Base-by-base conservation (phyloP, 2,888 invertebrate species). In the Mimas tiliae region DNA sequence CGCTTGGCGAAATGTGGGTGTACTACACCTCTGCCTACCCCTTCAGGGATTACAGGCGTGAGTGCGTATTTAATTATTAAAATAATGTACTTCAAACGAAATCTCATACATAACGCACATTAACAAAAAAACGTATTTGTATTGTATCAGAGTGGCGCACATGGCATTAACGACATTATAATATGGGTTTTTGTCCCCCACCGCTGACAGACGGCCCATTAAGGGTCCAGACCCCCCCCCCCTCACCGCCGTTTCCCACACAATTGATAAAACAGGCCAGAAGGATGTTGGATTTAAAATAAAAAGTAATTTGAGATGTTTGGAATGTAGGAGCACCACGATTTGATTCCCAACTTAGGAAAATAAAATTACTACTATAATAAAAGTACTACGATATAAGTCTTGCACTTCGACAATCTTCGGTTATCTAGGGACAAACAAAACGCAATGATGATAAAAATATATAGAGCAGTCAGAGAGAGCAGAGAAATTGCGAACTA, bases 161-260 rank as follows among this genome's bases (percentile, higher is more conserved):
- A 58, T 58, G 58, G 58, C 42, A 58, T 58, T 58, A 63, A 51
- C 58, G 52, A 68, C 63, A 66, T 68, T 72, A 71, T 64, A 71
- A 73, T 70, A 63, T 53, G 64, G 67, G 65, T 70, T 68, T 68
- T 72, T 71, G 71, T 71, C 72, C 64, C 55, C 27, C 67, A 62
- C 52, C 53, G 74, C 70, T 73, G 80, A 82, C 74, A 77, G 82
- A 81, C 75, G 73, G 72, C 72, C 78, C 74, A 73, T 79, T 78
- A 79, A 79, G 82, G 21, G 68, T 67, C 64, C 52, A 47, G 58
- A 27, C 19, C 65, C 58, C 58, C 47, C 68, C 19, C 65, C 58
- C 58, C 47, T 67, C 67, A 66, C 75, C 74, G 78, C 75, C 74
- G 78, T 80, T 79, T 76, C 77, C 76, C 81, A 78, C 75, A 76